Conservation (phyloP, 92 coral and sea anemone genomes). For the Epizoanthus ramosus region DNA sequence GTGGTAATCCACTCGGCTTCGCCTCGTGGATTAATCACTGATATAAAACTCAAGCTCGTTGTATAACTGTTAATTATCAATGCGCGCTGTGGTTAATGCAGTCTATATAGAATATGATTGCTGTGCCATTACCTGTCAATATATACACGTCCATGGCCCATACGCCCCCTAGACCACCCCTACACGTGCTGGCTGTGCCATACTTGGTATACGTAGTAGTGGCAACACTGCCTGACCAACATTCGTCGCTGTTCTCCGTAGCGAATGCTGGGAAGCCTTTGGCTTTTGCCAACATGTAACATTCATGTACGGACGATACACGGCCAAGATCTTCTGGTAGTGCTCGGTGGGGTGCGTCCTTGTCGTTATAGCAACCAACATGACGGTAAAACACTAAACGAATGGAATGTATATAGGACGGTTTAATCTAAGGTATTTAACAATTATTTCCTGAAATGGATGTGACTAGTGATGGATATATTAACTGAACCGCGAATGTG, state of each 20-base stretch:
- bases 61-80: too few species aligned
- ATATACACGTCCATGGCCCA: background rate
- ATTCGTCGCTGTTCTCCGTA: constrained; percentile 3
- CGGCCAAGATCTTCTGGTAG: constrained; percentile 23
- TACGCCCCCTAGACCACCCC: background rate
- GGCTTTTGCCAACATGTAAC: constrained; percentile 19
- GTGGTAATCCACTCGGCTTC: too few species aligned
- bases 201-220: constrained; percentile 20
- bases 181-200: constrained; percentile 6
- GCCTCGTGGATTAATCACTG: too few species aligned
- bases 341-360: constrained; percentile 22
- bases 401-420: background rate
- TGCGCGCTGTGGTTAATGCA: background rate
- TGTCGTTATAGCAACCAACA: constrained; percentile 25
- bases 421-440: too few species aligned
- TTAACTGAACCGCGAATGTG: too few species aligned
- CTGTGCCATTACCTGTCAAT: background rate
- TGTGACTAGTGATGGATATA: too few species aligned
- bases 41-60: too few species aligned
- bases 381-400: constrained; percentile 20
- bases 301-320: background rate
- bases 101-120: background rate
- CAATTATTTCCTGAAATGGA: too few species aligned
- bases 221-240: constrained; percentile 27
- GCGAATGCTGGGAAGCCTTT: constrained; percentile 14